Base-by-base conservation (phyloP, 2,113 vertebrate species). In the Glaucomys volans region DNA sequence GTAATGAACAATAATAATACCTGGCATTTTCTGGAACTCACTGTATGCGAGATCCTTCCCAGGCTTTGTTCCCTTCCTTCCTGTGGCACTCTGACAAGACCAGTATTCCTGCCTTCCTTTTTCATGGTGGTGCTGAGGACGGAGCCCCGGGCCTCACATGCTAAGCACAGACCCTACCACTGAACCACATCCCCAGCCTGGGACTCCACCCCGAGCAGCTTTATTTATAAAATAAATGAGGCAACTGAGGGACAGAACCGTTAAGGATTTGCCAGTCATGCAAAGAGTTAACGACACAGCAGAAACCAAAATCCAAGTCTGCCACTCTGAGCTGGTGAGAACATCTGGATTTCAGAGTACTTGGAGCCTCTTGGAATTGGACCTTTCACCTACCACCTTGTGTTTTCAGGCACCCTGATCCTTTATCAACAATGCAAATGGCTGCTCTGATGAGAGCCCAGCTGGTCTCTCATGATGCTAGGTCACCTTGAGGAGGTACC, bases 191-290 rank as follows among this genome's bases (percentile, higher is more conserved):
- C 6, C 69, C n/a, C n/a, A 75, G 16, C 71, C n/a, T 11, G 28
- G 57, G 86, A 24, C 14, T 1, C 9, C 17, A 50, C 24, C 64
- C n/a, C 2, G 16, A 42, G 69, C 30, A 79, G 87, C 69, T 86
- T 91, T 71, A 35, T 82, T 64, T 64, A 57, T n/a, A n/a, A n/a
- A n/a, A 71, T 50, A 83, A 47, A 86, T 20, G 67, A 95, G 74
- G 52, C 67, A 86, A 32, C 28, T 12, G 24, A 57, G 75, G 18
- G 6, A 35, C 42, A 32, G 50, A 76, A 57, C 72, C 18, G 2
- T 18, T 72, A n/a, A 69, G 37, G 72, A 37, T 18, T 52, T 57
- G 14, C 2, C 40, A 54, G 17, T 71, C 42, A 80, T 18, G 30
- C 28, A 44, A 47, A 52, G 4, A 52, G 30, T 64, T 91, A 74